A percentile compares a stretch with the other conserved stretches of the same genome.
phyloP scores from a whole-genome alignment of 1,140 invertebrate species.

The Hypsibius dujardini region DNA sequence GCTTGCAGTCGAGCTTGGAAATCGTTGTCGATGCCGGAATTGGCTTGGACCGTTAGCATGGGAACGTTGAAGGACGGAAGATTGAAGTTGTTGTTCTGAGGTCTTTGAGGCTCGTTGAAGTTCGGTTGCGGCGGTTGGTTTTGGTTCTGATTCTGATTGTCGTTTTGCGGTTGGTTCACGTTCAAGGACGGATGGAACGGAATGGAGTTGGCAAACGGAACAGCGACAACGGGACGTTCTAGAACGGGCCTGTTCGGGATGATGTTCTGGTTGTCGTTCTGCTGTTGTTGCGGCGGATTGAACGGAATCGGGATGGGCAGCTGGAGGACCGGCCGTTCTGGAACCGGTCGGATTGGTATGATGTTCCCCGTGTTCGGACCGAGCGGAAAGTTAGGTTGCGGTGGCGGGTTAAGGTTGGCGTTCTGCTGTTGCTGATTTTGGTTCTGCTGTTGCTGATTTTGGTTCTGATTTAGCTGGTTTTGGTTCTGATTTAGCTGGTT shows the following conservation, averaged over 20 bases:
- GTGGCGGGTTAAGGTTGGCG: not conserved
- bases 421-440: not conserved
- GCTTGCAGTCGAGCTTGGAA: no score
- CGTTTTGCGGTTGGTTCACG: no score
- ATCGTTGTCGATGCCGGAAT: no score
- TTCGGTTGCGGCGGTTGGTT: no score
- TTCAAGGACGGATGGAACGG: no score
- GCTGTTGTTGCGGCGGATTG: not conserved
- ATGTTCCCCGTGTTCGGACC: not conserved
- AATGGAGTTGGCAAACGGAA: no score
- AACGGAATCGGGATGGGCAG: not conserved
- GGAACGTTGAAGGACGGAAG: no score
- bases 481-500: conserved; percentile 18
- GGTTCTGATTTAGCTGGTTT: conserved; percentile 14
- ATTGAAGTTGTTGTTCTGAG: no score
- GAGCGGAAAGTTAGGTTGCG: not conserved
- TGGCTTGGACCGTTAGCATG: no score
- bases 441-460: conserved; percentile 18
- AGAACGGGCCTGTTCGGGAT: not conserved
- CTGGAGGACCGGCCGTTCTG: not conserved
- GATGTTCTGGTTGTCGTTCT: not conserved
- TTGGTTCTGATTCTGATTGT: no score
- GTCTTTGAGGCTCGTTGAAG: no score
- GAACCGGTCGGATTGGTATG: not conserved
- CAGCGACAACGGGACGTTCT: no score